Evolutionary conservation across 2,888 invertebrate genomes (phyloP), one percentile per base, ranked within the genome.

Genomic region (Tachina lurida): DNA sequence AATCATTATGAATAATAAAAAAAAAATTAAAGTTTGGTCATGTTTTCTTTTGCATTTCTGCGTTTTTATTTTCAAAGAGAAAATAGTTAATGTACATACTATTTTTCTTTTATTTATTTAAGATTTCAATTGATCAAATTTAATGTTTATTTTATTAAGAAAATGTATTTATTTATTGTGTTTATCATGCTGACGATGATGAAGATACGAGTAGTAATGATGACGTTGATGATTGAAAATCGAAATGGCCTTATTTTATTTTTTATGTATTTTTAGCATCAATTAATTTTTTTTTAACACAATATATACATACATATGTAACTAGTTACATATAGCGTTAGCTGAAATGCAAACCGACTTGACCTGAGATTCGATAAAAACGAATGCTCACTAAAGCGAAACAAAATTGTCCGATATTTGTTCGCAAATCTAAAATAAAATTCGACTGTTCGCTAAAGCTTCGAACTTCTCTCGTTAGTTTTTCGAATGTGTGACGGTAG

Each of bases 131-230:
- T 74, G 47, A 65, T 75, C 68, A 60, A n/a, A 17, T 54, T 68
- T 81, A 60, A 67, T 49, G 54, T 74, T 81, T 81, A 60, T 60
- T 74, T 80, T 74, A 31, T 52, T 67, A 12, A 58, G 65, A 58
- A 62, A 70, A 68, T n/a, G 10, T 47, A 79, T 63, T 9, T 41
- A 49, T 73, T 45, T 65, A 22, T 41, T 56, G 1, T 52, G n/a
- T 60, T 60, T 62, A 49, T 60, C 52, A 54, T 65, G 41, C 54
- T 73, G 43, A 62, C 43, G 43, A 58, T 19, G 13, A 45, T 47
- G 17, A 41, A 47, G 41, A 68, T 73, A 4, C 31, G 31, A 31
- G 4, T 31, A 49, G 17, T 49, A 15, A 39, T 62, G 39, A 47
- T 58, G 73, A 60, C 60, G 74, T 52, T 13, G 62, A 19, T 73